phyloP scores from a whole-genome alignment of 2,797 vertebrate genomes.

The Benthosema pterotum region DNA sequence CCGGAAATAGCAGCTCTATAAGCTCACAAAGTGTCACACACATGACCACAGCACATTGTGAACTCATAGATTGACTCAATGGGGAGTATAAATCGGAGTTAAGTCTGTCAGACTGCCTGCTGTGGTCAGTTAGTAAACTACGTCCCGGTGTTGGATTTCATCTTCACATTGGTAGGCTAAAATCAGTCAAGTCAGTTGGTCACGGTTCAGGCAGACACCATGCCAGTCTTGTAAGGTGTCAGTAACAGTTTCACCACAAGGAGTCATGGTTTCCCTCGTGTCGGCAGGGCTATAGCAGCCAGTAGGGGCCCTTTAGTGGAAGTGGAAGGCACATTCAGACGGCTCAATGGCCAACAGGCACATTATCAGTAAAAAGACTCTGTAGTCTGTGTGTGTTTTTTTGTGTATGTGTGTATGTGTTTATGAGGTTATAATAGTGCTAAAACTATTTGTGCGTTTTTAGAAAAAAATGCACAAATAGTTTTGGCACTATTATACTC shows the following conservation, averaged over 20 bases:
- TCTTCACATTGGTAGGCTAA: conserved; percentile 26
- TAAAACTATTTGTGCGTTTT: too few relatives aligned
- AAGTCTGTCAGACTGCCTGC: neutral
- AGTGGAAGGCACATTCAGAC: conserved; percentile 76
- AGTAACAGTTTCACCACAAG: conserved; percentile 53
- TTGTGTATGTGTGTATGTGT: conserved; percentile 8
- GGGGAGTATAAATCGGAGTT: neutral
- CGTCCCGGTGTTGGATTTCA: conserved; percentile 69
- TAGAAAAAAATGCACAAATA: too few relatives aligned
- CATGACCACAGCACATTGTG: too few relatives aligned
- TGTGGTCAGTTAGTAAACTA: conserved; percentile 76
- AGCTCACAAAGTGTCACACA: too few relatives aligned
- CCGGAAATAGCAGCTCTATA: too few relatives aligned
- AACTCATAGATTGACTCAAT: too few relatives aligned
- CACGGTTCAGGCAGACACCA: neutral
- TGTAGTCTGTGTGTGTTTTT: neutral
- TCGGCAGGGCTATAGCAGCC: conserved; percentile 56
- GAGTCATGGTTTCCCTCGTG: conserved; percentile 50
- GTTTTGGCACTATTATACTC: too few relatives aligned
- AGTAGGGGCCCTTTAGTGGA: conserved; percentile 50
- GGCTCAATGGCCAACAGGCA: conserved; percentile 72
- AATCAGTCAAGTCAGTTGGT: conserved; percentile 30
- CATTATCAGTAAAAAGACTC: conserved; percentile 37
- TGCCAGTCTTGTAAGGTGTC: conserved; percentile 38
- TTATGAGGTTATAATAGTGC: too few relatives aligned